Conservation (phyloP, 2,113 vertebrate genomes). For the Eptesicus fuscus region DNA sequence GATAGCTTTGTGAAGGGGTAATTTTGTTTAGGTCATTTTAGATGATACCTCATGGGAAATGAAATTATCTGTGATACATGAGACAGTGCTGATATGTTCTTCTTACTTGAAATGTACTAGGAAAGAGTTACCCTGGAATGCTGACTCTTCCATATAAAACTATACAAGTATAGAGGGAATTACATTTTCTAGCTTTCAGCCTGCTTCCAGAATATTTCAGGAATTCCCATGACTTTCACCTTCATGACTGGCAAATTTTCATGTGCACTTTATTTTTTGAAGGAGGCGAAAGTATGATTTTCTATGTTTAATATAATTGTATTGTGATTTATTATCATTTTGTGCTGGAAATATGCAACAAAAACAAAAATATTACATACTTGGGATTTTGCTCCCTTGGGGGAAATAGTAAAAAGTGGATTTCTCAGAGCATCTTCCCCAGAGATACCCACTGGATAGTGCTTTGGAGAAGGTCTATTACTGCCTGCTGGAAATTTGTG, state of each 20-base stretch:
- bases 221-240: background rate
- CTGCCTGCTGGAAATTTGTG: background rate
- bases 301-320: slow-evolving; percentile 4
- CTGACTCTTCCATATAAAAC: background rate
- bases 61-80: background rate
- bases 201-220: background rate
- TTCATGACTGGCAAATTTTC: background rate
- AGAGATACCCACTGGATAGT: background rate
- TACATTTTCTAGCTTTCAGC: background rate
- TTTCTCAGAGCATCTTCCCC: background rate
- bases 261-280: background rate
- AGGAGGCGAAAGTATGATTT: background rate
- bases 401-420: background rate
- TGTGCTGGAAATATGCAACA: background rate
- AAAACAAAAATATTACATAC: background rate
- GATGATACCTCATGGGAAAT: background rate
- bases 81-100: background rate
- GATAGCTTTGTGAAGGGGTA: slow-evolving; percentile 98
- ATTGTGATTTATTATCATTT: slow-evolving; percentile 15
- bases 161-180: fast-evolving
- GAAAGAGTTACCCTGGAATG: background rate
- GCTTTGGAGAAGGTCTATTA: background rate
- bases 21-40: slow-evolving; percentile 5
- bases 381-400: background rate
- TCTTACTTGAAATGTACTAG: background rate